Evolutionary conservation across 2,113 vertebrate species (phyloP).

Genomic region (Mus spicilegus): DNA sequence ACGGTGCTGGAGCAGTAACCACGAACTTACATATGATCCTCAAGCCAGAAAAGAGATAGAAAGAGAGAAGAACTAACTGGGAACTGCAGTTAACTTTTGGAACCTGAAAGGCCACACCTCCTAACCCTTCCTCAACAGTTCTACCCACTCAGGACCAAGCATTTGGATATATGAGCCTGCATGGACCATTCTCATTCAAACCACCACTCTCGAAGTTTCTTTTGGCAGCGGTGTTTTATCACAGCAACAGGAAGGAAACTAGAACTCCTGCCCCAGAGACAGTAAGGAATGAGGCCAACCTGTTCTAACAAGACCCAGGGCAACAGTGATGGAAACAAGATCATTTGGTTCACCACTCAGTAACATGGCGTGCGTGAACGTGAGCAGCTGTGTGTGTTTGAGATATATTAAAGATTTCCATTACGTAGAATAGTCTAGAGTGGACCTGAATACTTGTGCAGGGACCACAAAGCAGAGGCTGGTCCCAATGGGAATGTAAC

Average conservation of each 20-base stretch:
- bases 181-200: neutral
- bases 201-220: neutral
- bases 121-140: neutral
- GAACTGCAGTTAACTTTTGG: neutral
- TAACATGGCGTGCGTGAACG: rapidly evolving
- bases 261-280: neutral
- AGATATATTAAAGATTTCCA: neutral
- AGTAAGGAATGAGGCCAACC: neutral
- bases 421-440: too few species aligned
- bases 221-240: neutral
- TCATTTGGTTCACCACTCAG: rapidly evolving
- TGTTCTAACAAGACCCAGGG: neutral
- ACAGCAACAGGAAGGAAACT: neutral
- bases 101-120: neutral
- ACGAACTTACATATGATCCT: neutral
- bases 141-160: neutral
- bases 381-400: neutral
- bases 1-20: neutral
- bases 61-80: neutral
- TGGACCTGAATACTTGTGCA: neutral
- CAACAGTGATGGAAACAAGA: neutral
- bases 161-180: neutral
- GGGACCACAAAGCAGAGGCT: neutral
- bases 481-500: rapidly evolving
- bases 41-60: neutral